Evolutionary conservation across 1,140 invertebrate genomes (phyloP), one percentile per base, ranked within the genome.

Genomic region (Drosophila kepulauana): DNA sequence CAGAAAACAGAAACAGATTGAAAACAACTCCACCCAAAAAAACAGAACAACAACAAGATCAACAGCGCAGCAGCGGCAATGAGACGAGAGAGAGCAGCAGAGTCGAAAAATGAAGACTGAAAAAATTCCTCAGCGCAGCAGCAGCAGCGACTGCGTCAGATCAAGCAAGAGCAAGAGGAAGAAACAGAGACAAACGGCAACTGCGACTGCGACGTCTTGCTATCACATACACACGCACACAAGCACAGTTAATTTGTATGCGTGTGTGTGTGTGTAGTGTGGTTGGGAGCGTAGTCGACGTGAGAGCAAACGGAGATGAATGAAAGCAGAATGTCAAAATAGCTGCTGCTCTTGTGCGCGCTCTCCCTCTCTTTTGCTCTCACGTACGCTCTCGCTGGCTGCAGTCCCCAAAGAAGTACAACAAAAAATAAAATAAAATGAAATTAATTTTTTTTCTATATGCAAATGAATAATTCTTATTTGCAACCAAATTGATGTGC

Each of bases 261-360:
- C 30, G 63, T 56, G 25, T 74, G 62, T 64, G 76, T 72, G 15
- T 25, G 20, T 25, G 20, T 25, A 25, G 20, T 73, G 70, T 61
- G 56, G 38, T 15, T 61, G 65, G 7, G 81, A 82, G 80, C 68
- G 81, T 69, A 79, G 71, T 68, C 66, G 72, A 49, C 8, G 35
- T 10, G 35, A 38, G 66, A 82, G 76, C 78, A 82, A 80, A 84
- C 81, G 84, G 84, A 87, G 84, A 87, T 87, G 84, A 87, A 87
- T 87, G 85, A 89, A 87, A 89, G 84, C 85, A 84, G 80, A 87
- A 87, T 87, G 80, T 89, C 84, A 87, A 89, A 87, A 87, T 80
- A 84, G 66, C 70, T 68, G 73, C 67, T 78, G 63, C 49, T 59
- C 45, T 10, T 43, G 41, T n/a, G 30, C n/a, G 41, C 41, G 30